Evolutionary conservation across 2,113 vertebrate genomes (phyloP), one percentile per base, ranked within the genome.

Genomic region (Cynocephalus volans): DNA sequence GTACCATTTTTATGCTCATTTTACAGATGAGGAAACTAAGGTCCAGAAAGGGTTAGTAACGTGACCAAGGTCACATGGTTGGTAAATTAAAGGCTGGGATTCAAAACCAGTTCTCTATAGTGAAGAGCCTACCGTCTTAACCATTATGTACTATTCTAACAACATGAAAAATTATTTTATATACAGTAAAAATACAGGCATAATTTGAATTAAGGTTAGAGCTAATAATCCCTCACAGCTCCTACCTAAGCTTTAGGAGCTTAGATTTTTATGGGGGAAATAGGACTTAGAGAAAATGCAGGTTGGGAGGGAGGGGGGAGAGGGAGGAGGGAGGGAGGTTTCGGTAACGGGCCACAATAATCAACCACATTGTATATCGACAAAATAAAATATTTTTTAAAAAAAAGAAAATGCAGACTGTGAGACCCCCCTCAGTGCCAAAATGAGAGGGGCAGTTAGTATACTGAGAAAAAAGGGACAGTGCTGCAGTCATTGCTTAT

Each of bases 21-120:
- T 94, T 91, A 95, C 5, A 95, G n/a, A 79, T 69, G 56, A 84
- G 36, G 76, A 93, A 85, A 91, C 54, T 82, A 86, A 95, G 36
- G 76, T 56, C 91, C 67, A 88, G 65, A 88, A 41, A 92, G 65
- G n/a, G 83, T 75, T 92, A 79, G 75, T 97, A 67, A 81, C 12
- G 3, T 62, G 24, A 21, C 13, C 65, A 85, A 33, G 52, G 54
- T 86, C 88, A 58, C n/a, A 50, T 81, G 31, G 28, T 21, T 73
- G 45, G 56, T 84, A 84, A 85, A 52, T 36, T 79, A 90, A 96
- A 79, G 69, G 2, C 5, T 77, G 60, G 50, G 24, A 48, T 88
- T 93, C 79, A 58, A 41, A 88, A 82, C n/a, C 62, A 95, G 69
- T 95, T 88, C 23, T 84, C 21, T 96, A 15, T 77, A 56, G 64